Conservation (phyloP, 2,888 invertebrate species). For the Coenonympha arcania region DNA sequence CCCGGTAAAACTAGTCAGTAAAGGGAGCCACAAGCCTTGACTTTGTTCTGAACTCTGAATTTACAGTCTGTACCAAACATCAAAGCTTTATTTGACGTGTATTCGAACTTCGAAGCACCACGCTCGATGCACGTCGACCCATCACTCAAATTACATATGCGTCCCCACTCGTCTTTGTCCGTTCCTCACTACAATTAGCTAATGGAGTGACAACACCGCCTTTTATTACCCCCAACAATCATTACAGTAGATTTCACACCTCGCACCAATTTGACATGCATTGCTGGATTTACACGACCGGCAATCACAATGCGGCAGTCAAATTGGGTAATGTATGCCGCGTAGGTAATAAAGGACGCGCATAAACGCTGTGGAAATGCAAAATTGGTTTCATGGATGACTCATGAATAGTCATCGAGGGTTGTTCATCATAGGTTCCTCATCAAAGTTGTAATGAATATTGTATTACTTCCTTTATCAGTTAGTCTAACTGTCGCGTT, state of each 20-base stretch:
- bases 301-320: conserved; percentile 12
- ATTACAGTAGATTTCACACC: conserved; percentile 14
- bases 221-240: conserved; percentile 17
- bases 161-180: conserved; percentile 26
- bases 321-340: conserved; percentile 11
- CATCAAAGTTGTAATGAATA: not conserved
- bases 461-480: too few relatives aligned
- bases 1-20: too few relatives aligned
- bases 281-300: conserved; percentile 14
- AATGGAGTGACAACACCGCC: conserved; percentile 27
- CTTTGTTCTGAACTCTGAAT: not conserved
- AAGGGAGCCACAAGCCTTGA: too few relatives aligned
- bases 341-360: not conserved
- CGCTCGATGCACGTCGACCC: not conserved
- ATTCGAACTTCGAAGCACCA: not conserved
- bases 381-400: conserved; percentile 11
- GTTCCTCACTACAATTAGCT: conserved; percentile 28
- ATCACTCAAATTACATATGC: conserved; percentile 26
- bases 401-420: conserved; percentile 3
- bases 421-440: not conserved
- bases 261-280: conserved; percentile 19
- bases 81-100: not conserved
- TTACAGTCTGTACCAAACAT: not conserved
- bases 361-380: not conserved
- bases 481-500: too few relatives aligned